Evolutionary conservation across 1,140 invertebrate species (phyloP), one percentile per base, ranked within the genome.

Genomic region (Drosophila lacertosa): DNA sequence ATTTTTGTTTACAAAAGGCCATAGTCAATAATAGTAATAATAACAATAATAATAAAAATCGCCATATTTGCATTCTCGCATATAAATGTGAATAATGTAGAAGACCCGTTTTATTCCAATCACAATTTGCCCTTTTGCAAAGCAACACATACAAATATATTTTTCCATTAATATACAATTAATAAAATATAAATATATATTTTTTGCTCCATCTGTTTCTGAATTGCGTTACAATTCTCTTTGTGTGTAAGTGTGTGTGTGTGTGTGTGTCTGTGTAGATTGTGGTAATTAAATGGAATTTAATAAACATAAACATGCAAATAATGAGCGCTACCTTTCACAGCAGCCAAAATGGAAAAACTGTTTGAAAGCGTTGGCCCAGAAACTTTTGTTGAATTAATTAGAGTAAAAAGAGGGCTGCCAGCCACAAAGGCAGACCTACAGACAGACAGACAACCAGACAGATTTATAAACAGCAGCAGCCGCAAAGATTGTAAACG

Each of bases 341-440:
- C 80, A 68, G 80, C 55, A 48, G 26, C 66, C 44, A 32, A 80
- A 64, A 66, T 58, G 73, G 82, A 84, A 81, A 84, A 84, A 55
- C 51, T 53, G 72, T 62, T 54, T 51, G 79, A 64, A 80, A 80
- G 68, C 62, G 68, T 67, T 74, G 80, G 80, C 80, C 77, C 80
- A 81, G 81, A 86, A 73, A 84, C 80, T 81, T 84, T 84, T 84
- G 80, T 84, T 84, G 73, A 84, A 86, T 84, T 86, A 84, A 84
- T 84, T 84, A 86, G 80, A 84, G 77, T 86, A 86, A 86, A 83
- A 79, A 54, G 24, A 35, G 20, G 58, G 60, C 63, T 51, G 79
- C 16, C 68, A 68, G 62, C 51, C 47, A 33, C 32, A 40, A 32
- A 15, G 42, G 7, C 1, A 9, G 26, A 37, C 26, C 4, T 9